A percentile compares a stretch with the other conserved stretches of the same genome.
These are phyloP conservation scores for Sminthurides aquaticus DNA, from an alignment of 2,888 invertebrate genomes.

Conservation along the genomic window DNA sequence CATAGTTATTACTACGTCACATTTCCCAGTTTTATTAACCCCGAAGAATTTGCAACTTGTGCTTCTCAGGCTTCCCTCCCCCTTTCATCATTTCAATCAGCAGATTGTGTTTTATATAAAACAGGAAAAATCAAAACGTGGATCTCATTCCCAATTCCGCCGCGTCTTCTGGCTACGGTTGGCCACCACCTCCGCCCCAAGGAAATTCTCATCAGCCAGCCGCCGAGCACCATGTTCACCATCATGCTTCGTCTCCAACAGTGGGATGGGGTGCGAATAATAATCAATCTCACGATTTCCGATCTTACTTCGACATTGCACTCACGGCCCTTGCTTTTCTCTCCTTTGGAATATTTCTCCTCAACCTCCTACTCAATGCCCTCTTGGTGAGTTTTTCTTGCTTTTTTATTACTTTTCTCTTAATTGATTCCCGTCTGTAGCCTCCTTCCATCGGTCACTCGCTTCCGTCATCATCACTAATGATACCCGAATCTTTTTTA, in stretches of 20 bases:
- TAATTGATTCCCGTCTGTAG: too few species aligned
- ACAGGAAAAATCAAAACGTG: too few species aligned
- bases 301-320: conserved; percentile 41
- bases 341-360: conserved; percentile 38
- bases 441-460: too few species aligned
- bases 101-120: too few species aligned
- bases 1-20: too few species aligned
- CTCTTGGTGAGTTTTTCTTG: conserved; percentile 29
- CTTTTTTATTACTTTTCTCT: not conserved
- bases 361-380: conserved; percentile 41
- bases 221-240: not conserved
- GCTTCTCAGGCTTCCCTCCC: too few species aligned
- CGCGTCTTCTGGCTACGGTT: not conserved
- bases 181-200: not conserved
- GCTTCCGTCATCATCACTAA: not conserved
- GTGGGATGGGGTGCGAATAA: conserved; percentile 26
- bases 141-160: too few species aligned
- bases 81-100: too few species aligned
- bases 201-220: not conserved
- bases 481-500: not conserved
- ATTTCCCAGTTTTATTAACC: too few species aligned
- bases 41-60: too few species aligned
- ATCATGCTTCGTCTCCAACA: not conserved
- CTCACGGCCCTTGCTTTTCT: conserved; percentile 41
- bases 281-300: conserved; percentile 6